Base-by-base conservation (phyloP, 2,797 vertebrate species). In the Macrochelys suwanniensis region DNA sequence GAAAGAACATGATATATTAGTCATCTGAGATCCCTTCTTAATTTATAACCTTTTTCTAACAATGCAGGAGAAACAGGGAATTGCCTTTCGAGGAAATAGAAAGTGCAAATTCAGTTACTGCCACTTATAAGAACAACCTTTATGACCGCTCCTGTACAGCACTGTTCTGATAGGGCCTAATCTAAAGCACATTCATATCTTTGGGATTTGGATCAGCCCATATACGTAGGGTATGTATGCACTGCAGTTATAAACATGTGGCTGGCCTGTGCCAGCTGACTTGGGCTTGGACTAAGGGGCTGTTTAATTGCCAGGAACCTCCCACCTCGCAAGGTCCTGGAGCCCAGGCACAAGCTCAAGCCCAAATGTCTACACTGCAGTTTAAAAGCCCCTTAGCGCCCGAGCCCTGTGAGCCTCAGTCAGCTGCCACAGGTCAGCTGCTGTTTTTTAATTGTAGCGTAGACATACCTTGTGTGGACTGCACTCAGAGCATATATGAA, bases 1-100 rank as follows among this genome's bases (percentile, higher is more conserved):
- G 92, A 95, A 97, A 93, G 92, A 87, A 92, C 95, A 95, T 80
- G 92, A 96, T 97, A 95, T 92, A 95, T 84, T 91, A 15, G 0
- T 93, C 90, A 96, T 86, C 85, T 92, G 93, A 96, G 95, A 93
- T 96, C 94, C 97, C 61, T 96, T 96, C 95, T 95, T 97, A 91
- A 92, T 86, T 97, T 93, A 94, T 76, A 95, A 92, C 71, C 68
- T 37, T 96, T 80, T 87, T 87, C 90, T 76, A 93, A 95, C 47
- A n/a, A 81, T 25, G 47, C 57, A 89, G 80, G 76, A 82, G 87
- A 93, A 91, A 82, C 51, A 50, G 82, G 61, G 7, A 5, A 77
- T 91, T 96, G 59, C 57, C 89, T 84, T 88, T 80, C 4, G 65
- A 88, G 49, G 77, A 81, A 96, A 93, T 10, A 26, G n/a, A 93